Base-by-base conservation (phyloP, 2,797 vertebrate genomes). In the Halcyon leucocephala region DNA sequence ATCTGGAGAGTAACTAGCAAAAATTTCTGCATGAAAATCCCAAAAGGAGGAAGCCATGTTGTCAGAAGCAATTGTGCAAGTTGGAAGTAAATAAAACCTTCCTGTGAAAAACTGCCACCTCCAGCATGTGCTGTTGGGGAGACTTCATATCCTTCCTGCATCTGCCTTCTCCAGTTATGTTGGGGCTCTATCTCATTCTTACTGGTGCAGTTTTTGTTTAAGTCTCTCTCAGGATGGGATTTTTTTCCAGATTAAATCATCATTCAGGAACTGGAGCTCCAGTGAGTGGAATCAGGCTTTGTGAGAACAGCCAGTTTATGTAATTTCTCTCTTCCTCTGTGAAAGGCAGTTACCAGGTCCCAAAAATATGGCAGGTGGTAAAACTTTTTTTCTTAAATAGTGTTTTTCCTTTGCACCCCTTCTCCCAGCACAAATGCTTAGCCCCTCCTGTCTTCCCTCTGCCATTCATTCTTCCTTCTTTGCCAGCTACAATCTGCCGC, bases 1-100 rank as follows among this genome's bases (percentile, higher is more conserved):
- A 89, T 83, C 88, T 95, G 95, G 91, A 95, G 90, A 93, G 57
- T n/a, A 90, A 41, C 33, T 31, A 18, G 6, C 28, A 93, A 41
- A 82, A 79, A 51, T 82, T 84, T 64, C 89, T 93, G 60, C 86
- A 67, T 57, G 70, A 91, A 93, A 82, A 84, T 84, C 67, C 60
- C 71, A 55, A 66, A 92, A 91, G 58, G 49, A 92, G 18, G 61
- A 87, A 89, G 76, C 46, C 33, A 4, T 57, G 61, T 51, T 85
- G 87, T 77, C 51, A 52, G 86, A 62, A 54, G 57, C n/a, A 60
- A 4, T 77, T 20, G 2, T 71, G 55, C 48, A 89, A 69, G 7
- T 37, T 84, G 54, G 77, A 79, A 80, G 37, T 41, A 72, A 82
- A 55, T 55, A 5, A 74, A 90, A 20, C 31, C 21, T 60, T 84